phyloP scores from a whole-genome alignment of 2,797 vertebrate genomes.

The Hydrocynus forskahlii region DNA sequence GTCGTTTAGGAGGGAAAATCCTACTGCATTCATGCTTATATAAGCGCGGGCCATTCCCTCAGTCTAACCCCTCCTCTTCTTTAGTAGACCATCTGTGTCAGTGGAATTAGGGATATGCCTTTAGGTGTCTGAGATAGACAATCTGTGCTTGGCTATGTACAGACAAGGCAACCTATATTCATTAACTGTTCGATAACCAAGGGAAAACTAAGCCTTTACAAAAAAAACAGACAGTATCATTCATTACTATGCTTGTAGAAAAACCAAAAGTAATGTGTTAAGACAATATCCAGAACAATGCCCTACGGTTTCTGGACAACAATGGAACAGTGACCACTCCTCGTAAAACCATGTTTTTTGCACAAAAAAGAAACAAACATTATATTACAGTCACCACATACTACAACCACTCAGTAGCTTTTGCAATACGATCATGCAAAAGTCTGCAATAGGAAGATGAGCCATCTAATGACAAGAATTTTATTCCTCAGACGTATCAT shows the following conservation, averaged over 20 bases:
- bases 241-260: background rate
- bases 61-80: constrained; percentile 19
- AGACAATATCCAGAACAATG: background rate
- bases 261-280: background rate
- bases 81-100: constrained; percentile 49
- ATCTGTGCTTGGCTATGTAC: constrained; percentile 14
- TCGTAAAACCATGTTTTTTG: background rate
- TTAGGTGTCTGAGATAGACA: constrained; percentile 28
- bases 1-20: constrained; percentile 42
- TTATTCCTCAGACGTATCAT: too few relatives aligned
- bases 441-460: background rate
- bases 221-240: too few relatives aligned
- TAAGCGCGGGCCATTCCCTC: constrained; percentile 29
- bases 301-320: background rate
- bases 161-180: background rate
- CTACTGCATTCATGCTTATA: constrained; percentile 44
- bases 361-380: background rate
- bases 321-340: background rate
- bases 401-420: background rate
- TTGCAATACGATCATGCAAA: background rate
- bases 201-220: too few relatives aligned
- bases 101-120: constrained; percentile 50
- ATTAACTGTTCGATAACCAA: background rate
- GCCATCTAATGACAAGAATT: too few relatives aligned
- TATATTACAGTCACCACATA: background rate